phyloP scores from a whole-genome alignment of 2,888 invertebrate species.

The Caenorhabditis sp. region DNA sequence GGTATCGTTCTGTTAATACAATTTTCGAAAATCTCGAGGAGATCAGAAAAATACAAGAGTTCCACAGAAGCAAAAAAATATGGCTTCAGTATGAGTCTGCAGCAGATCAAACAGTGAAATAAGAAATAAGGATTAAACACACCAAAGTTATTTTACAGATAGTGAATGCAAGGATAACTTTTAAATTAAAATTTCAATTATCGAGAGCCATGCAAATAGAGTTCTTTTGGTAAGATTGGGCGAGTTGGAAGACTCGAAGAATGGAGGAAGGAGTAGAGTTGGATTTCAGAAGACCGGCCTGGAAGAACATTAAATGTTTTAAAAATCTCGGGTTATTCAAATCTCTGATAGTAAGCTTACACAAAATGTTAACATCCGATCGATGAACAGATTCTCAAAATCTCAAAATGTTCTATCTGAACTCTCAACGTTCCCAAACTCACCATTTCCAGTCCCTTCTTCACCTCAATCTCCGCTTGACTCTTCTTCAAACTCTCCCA shows the following conservation, averaged over 20 bases:
- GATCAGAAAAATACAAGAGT: not conserved
- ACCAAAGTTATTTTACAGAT: too few species aligned
- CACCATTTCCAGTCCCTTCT: not conserved
- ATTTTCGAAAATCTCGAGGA: not conserved
- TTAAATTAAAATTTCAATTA: too few species aligned
- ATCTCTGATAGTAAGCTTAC: too few species aligned
- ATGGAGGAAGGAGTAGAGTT: not conserved
- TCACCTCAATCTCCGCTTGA: not conserved
- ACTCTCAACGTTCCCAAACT: not conserved
- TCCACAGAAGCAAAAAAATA: not conserved
- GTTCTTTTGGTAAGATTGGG: not conserved
- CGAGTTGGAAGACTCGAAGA: not conserved
- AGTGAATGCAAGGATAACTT: too few species aligned
- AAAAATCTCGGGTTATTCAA: too few species aligned
- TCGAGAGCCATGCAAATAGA: conserved; percentile 8
- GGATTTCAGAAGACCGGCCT: not conserved
- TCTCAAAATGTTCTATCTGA: too few species aligned
- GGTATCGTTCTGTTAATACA: not conserved
- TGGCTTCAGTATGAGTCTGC: not conserved
- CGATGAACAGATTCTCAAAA: too few species aligned
- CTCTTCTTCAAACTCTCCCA: conserved; percentile 15
- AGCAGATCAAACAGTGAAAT: too few species aligned
- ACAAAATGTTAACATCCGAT: too few species aligned
- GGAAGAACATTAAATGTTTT: not conserved
- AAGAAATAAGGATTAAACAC: too few species aligned